Conservation (phyloP, 2,888 invertebrate species). For the Synanthedon vespiformis region DNA sequence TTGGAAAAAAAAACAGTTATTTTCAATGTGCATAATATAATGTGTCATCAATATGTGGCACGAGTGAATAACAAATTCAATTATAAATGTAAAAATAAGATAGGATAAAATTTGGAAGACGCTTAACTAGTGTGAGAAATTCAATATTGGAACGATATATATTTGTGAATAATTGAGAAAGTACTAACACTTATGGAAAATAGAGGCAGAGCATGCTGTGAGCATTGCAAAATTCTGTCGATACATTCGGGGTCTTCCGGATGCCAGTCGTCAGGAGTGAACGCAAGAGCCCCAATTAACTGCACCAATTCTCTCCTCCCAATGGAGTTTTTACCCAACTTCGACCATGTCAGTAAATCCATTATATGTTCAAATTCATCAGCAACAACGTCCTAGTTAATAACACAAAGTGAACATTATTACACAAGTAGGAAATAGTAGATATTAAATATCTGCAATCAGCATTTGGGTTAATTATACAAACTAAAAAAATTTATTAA, state of each 20-base stretch:
- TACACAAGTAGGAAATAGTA: neutral
- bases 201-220: constrained; percentile 85
- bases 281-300: constrained; percentile 85
- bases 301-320: constrained; percentile 91
- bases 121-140: no score
- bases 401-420: neutral
- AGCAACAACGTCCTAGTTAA: constrained; percentile 82
- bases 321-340: constrained; percentile 81
- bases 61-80: neutral
- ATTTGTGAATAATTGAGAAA: neutral
- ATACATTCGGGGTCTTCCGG: constrained; percentile 80
- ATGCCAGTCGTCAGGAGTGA: constrained; percentile 75
- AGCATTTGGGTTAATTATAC: no score
- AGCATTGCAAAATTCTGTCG: constrained; percentile 85
- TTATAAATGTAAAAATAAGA: no score
- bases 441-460: constrained; percentile 2
- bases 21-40: no score
- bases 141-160: neutral
- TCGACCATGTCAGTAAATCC: constrained; percentile 85
- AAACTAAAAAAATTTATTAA: no score
- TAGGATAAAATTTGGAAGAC: no score
- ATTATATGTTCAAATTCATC: constrained; percentile 93
- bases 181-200: constrained; percentile 80
- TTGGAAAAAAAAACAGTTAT: no score
- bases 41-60: neutral